A percentile compares a stretch with the other conserved stretches of the same genome.
These are phyloP conservation scores for Corbicula japonica DNA, from an alignment of 2,888 invertebrate species.

Conservation along the genomic window DNA sequence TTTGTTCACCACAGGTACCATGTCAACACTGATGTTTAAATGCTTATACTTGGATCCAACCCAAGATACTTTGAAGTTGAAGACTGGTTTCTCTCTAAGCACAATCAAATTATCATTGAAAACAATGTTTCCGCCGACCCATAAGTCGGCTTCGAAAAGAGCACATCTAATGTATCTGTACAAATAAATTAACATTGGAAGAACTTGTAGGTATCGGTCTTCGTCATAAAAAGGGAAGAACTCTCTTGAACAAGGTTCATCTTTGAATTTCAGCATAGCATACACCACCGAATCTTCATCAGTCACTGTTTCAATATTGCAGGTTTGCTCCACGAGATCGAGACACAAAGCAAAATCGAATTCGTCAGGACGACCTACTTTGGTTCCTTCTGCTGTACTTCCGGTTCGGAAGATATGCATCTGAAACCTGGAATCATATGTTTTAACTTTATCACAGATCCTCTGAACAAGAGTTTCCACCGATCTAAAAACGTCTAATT, in stretches of 20 bases:
- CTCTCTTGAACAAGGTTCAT: background rate
- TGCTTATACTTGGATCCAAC: background rate
- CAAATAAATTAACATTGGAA: background rate
- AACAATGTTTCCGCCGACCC: background rate
- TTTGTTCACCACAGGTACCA: background rate
- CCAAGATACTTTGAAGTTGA: constrained; percentile 3
- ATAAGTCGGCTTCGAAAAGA: background rate
- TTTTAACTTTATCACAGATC: background rate
- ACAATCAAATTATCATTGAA: background rate
- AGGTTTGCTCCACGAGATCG: background rate
- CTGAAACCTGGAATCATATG: background rate
- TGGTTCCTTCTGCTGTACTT: constrained; percentile 14
- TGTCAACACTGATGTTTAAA: background rate
- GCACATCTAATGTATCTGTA: constrained; percentile 7
- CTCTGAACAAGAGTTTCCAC: background rate
- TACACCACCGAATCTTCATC: background rate
- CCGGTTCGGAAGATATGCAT: background rate
- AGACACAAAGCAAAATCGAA: constrained; percentile 7
- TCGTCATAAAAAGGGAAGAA: background rate
- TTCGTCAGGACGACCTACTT: constrained; percentile 6
- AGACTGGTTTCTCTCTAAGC: background rate
- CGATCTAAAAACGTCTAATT: background rate
- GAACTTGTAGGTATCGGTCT: background rate
- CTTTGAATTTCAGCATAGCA: background rate
- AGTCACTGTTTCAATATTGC: background rate